Evolutionary conservation across 2,888 invertebrate genomes (phyloP).

Genomic region (Noctua janthina): DNA sequence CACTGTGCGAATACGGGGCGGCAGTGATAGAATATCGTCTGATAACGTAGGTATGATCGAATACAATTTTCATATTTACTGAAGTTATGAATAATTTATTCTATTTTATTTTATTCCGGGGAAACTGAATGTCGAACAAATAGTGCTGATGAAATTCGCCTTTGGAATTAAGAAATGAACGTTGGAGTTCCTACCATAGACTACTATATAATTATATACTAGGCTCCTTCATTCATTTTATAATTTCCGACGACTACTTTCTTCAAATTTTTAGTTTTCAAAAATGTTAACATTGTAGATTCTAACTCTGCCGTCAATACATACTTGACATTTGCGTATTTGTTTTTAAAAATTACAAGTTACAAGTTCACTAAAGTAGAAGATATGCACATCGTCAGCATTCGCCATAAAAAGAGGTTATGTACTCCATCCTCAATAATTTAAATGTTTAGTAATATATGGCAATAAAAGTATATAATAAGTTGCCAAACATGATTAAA

Average conservation of each 20-base stretch:
- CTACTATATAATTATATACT: no score
- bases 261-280: no score
- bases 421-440: background rate
- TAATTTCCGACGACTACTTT: no score
- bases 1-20: slow-evolving; percentile 29
- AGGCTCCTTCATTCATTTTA: no score
- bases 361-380: background rate
- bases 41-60: slow-evolving; percentile 41
- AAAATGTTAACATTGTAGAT: no score
- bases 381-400: background rate
- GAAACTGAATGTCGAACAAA: background rate
- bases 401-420: background rate
- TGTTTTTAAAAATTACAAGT: background rate
- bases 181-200: background rate
- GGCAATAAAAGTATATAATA: no score
- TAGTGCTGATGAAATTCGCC: background rate
- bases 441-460: no score
- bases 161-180: background rate
- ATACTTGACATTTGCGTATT: background rate
- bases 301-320: background rate
- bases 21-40: slow-evolving; percentile 34
- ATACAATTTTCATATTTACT: slow-evolving; percentile 32
- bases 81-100: slow-evolving; percentile 1
- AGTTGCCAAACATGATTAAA: no score
- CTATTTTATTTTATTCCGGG: slow-evolving; percentile 23